These are phyloP conservation scores for Brachyptera risi DNA, from an alignment of 2,888 invertebrate genomes.

Conservation along the genomic window DNA sequence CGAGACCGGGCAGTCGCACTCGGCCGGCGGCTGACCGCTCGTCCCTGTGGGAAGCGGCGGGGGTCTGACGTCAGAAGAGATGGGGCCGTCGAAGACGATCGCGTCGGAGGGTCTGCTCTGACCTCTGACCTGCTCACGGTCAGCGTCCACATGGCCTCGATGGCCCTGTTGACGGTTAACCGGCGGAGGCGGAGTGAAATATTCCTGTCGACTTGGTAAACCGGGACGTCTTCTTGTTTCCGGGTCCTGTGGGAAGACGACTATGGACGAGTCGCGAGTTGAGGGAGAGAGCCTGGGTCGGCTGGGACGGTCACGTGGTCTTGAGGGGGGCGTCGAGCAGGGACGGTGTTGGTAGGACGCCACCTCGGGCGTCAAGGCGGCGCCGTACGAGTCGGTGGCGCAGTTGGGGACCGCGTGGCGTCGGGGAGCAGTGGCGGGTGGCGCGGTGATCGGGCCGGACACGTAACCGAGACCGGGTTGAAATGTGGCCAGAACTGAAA, in stretches of 20 bases:
- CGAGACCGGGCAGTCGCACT: constrained; percentile 15
- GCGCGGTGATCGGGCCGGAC: too few species aligned
- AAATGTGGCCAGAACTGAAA: too few species aligned
- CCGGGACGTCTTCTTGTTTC: too few species aligned
- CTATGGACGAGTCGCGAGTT: not conserved
- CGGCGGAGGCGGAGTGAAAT: too few species aligned
- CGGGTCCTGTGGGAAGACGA: not conserved
- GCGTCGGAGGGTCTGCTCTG: too few species aligned
- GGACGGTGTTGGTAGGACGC: not conserved
- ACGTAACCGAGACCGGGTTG: too few species aligned
- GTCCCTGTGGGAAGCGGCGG: too few species aligned
- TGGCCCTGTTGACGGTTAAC: too few species aligned
- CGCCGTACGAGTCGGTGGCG: not conserved
- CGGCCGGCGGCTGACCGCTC: not conserved
- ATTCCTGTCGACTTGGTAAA: too few species aligned
- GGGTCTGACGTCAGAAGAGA: not conserved
- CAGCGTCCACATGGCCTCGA: too few species aligned
- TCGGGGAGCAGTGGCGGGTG: not conserved
- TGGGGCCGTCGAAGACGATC: not conserved
- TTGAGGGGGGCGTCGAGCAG: too few species aligned
- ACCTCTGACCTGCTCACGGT: not conserved
- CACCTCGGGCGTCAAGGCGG: not conserved
- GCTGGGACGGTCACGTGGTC: not conserved
- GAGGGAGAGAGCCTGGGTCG: not conserved
- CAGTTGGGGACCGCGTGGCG: too few species aligned